A percentile compares a stretch with the other conserved stretches of the same genome.
These are phyloP conservation scores for Sarcophilus harrisii DNA, from an alignment of 2,797 vertebrate species.

Conservation along the genomic window DNA sequence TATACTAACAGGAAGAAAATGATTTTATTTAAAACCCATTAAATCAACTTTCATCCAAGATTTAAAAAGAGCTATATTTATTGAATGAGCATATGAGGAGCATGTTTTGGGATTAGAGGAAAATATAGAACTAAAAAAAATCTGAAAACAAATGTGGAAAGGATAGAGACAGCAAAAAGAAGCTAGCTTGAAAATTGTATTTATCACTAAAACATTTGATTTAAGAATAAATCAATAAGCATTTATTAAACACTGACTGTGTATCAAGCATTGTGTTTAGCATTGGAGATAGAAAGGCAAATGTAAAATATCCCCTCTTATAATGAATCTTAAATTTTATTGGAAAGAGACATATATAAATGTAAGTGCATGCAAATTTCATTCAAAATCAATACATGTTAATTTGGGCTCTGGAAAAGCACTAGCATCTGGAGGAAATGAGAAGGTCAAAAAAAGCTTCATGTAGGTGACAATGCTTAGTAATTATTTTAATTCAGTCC, in stretches of 20 bases:
- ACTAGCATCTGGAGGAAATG: background rate
- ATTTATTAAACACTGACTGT: background rate
- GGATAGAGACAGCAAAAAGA: background rate
- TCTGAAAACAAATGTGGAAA: background rate
- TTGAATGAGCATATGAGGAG: background rate
- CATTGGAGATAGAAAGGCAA: background rate
- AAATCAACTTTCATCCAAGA: constrained; percentile 43
- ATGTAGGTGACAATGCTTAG: background rate
- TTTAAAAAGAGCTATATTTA: background rate
- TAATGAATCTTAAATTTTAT: background rate
- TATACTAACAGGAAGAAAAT: background rate
- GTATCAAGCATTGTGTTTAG: background rate
- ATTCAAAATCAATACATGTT: background rate
- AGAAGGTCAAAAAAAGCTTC: background rate
- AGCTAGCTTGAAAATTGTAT: background rate
- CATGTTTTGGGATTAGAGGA: background rate
- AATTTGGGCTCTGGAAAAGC: background rate
- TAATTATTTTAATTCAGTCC: background rate
- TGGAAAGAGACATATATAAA: background rate
- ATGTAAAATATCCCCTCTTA: background rate
- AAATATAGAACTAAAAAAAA: background rate
- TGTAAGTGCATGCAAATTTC: background rate
- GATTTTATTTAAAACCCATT: constrained; percentile 32
- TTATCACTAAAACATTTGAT: background rate
- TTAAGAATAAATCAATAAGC: background rate